Evolutionary conservation across 2,888 invertebrate genomes (phyloP).

Genomic region (Fabriciana adippe): DNA sequence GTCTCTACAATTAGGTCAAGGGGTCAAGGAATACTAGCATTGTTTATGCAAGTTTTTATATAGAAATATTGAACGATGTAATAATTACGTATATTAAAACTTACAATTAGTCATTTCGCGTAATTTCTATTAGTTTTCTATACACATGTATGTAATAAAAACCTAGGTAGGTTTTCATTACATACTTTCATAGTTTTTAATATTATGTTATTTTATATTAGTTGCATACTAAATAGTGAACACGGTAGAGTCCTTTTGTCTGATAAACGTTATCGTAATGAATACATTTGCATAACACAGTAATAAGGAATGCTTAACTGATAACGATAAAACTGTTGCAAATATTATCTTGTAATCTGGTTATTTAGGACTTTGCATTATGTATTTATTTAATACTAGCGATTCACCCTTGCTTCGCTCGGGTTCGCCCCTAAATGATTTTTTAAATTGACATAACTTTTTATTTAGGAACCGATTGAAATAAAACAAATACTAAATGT

Average conservation of each 20-base stretch:
- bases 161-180: too few relatives aligned
- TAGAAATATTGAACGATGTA: not conserved
- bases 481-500: too few relatives aligned
- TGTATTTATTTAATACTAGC: not conserved
- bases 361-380: constrained; percentile 17
- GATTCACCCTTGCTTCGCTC: too few relatives aligned
- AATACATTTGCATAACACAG: constrained; percentile 32
- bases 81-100: too few relatives aligned
- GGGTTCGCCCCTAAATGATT: too few relatives aligned
- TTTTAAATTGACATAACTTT: too few relatives aligned
- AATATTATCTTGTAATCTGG: constrained; percentile 32
- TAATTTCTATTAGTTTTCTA: too few relatives aligned
- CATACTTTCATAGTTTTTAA: too few relatives aligned
- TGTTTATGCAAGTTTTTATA: constrained; percentile 9
- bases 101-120: not conserved
- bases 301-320: constrained; percentile 32
- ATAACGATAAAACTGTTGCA: constrained; percentile 33
- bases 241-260: constrained; percentile 12
- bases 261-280: constrained; percentile 15
- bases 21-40: constrained; percentile 39
- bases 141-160: too few relatives aligned
- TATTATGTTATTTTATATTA: too few relatives aligned
- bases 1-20: constrained; percentile 36
- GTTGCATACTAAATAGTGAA: not conserved
- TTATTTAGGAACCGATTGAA: too few relatives aligned